phyloP scores from a whole-genome alignment of 2,797 vertebrate genomes.

The Poeciliopsis turneri region DNA sequence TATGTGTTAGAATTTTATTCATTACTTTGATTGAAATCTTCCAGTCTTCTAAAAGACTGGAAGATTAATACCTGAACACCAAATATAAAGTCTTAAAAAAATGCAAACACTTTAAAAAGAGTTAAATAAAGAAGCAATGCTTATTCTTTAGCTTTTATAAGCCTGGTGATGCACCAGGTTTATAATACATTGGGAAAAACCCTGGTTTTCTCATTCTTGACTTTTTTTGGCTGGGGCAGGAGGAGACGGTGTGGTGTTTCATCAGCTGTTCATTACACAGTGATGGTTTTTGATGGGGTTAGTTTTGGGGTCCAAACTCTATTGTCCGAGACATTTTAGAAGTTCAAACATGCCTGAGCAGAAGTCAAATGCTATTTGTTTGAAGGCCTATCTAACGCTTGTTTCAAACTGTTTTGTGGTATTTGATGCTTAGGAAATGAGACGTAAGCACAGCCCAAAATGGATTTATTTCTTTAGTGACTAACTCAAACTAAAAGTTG shows the following conservation, averaged over 20 bases:
- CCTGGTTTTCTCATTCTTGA: too few species aligned
- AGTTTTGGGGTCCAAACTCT: neutral
- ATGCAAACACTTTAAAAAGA: too few species aligned
- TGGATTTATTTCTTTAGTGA: neutral
- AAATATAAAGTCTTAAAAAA: too few species aligned
- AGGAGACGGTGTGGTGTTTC: neutral
- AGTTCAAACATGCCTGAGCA: neutral
- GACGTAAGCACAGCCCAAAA: neutral
- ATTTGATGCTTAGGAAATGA: conserved; percentile 2
- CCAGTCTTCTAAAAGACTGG: too few species aligned
- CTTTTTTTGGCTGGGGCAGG: too few species aligned
- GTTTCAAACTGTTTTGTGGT: conserved; percentile 2
- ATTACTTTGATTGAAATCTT: too few species aligned
- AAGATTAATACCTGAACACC: too few species aligned
- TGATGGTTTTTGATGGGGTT: conserved; percentile 4
- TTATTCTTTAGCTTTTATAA: too few species aligned
- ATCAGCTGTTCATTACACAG: conserved; percentile 17
- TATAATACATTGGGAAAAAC: too few species aligned
- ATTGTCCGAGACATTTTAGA: neutral
- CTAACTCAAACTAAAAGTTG: neutral
- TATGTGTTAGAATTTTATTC: too few species aligned
- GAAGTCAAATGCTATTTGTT: neutral
- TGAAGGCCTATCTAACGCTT: neutral
- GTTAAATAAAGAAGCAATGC: too few species aligned
- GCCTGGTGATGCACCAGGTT: too few species aligned